phyloP scores from a whole-genome alignment of 2,113 vertebrate species.

The Protobothrops flavoviridis region DNA sequence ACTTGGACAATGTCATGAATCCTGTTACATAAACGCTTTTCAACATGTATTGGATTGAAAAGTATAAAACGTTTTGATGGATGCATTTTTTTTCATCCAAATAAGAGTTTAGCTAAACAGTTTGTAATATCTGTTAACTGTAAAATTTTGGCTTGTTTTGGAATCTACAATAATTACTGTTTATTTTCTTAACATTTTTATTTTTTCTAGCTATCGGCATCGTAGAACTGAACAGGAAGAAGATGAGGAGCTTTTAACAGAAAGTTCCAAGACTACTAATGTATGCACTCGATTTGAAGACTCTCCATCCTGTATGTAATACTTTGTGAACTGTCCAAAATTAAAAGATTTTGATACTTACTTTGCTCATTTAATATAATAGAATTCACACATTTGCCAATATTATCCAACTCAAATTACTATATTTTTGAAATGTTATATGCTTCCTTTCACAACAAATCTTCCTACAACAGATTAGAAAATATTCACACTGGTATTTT shows the following conservation, averaged over 20 bases:
- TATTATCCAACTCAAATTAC: neutral
- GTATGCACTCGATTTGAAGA: conserved; percentile 96
- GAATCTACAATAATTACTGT: neutral
- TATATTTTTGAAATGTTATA: neutral
- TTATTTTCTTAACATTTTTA: neutral
- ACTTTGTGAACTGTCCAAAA: neutral
- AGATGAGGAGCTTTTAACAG: conserved; percentile 93
- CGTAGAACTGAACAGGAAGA: conserved; percentile 97
- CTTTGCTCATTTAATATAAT: neutral
- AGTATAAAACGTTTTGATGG: neutral
- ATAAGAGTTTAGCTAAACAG: neutral
- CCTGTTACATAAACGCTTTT: neutral
- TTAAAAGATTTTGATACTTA: conserved; percentile 16
- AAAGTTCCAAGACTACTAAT: conserved; percentile 92
- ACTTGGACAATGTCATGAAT: neutral
- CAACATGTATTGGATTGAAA: neutral
- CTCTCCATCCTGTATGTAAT: conserved; percentile 90
- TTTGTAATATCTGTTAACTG: neutral
- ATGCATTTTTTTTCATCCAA: neutral
- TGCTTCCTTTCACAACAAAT: neutral
- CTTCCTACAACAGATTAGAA: neutral
- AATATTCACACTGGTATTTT: neutral
- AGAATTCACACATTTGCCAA: neutral
- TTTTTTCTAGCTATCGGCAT: conserved; percentile 83
- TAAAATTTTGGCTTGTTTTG: neutral